These are phyloP conservation scores for Speoplatyrhinus poulsoni DNA, from an alignment of 2,113 vertebrate species.

Conservation along the genomic window DNA sequence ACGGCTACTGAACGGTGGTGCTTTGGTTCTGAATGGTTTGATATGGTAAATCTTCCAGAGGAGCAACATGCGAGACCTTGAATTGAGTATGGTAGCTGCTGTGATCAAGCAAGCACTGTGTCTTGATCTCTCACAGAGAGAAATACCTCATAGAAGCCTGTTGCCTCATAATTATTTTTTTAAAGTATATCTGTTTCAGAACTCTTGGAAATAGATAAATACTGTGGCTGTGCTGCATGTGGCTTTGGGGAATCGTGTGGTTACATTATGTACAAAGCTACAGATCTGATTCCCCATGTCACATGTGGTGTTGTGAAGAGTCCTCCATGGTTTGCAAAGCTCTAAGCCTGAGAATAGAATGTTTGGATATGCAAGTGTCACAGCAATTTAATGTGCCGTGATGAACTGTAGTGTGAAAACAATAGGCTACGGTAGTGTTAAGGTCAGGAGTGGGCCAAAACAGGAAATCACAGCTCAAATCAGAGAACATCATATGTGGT, in stretches of 20 bases:
- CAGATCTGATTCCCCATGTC: constrained; percentile 21
- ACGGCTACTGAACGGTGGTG: constrained; percentile 52
- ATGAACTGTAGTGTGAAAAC: neutral
- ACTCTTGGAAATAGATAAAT: constrained; percentile 53
- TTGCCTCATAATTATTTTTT: constrained; percentile 34
- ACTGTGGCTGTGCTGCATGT: constrained; percentile 42
- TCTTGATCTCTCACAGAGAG: constrained; percentile 41
- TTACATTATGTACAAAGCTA: neutral
- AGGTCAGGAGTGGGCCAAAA: neutral
- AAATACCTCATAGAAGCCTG: constrained; percentile 53
- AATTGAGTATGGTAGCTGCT: constrained; percentile 51
- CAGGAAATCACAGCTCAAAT: neutral
- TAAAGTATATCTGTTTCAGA: constrained; percentile 25
- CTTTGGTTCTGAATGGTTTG: constrained; percentile 57
- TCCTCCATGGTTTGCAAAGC: constrained; percentile 32
- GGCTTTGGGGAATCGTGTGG: constrained; percentile 6
- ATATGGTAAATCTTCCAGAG: constrained; percentile 49
- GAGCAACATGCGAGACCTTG: constrained; percentile 50
- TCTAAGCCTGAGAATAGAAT: constrained; percentile 18
- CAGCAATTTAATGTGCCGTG: constrained; percentile 28
- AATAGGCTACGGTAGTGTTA: neutral
- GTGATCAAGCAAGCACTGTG: constrained; percentile 38
- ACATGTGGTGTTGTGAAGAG: constrained; percentile 28
- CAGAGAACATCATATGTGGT: constrained; percentile 1
- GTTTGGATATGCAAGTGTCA: constrained; percentile 29